Evolutionary conservation across 1,140 invertebrate genomes (phyloP).

Genomic region (Gryllus bimaculatus): DNA sequence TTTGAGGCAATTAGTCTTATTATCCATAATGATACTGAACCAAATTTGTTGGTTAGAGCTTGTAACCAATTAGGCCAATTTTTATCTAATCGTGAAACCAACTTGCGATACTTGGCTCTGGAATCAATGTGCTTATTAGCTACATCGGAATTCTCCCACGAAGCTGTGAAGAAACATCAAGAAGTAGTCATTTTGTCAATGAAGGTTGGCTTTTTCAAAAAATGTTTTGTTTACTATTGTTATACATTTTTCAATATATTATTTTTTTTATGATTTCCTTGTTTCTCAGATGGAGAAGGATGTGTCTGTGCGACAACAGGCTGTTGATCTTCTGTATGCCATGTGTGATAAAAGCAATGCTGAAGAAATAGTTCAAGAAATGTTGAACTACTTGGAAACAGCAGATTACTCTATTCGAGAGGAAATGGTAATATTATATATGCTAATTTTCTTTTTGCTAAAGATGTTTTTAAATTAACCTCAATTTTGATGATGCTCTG

Average conservation of each 20-base stretch:
- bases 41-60: slow-evolving; percentile 91
- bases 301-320: slow-evolving; percentile 95
- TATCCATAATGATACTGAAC: slow-evolving; percentile 98
- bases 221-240: background rate
- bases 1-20: slow-evolving; percentile 99
- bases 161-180: slow-evolving; percentile 99
- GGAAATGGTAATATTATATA: slow-evolving; percentile 76
- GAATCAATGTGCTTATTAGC: slow-evolving; percentile 99
- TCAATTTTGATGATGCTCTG: background rate
- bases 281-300: slow-evolving; percentile 83
- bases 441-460: slow-evolving; percentile 8
- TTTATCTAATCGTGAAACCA: slow-evolving; percentile 96
- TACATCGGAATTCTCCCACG: slow-evolving; percentile 98
- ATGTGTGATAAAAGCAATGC: slow-evolving; percentile 99
- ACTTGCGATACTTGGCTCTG: slow-evolving; percentile 92
- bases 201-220: slow-evolving; percentile 51
- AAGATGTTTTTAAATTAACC: background rate
- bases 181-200: slow-evolving; percentile 98
- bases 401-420: slow-evolving; percentile 99
- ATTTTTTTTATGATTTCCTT: background rate
- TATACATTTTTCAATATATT: background rate
- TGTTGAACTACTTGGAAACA: slow-evolving; percentile 97
- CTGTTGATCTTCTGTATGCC: slow-evolving; percentile 97
- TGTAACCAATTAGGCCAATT: slow-evolving; percentile 99
- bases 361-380: slow-evolving; percentile 99